Conservation (phyloP, 2,888 invertebrate genomes). For the Vesta saturnalis region DNA sequence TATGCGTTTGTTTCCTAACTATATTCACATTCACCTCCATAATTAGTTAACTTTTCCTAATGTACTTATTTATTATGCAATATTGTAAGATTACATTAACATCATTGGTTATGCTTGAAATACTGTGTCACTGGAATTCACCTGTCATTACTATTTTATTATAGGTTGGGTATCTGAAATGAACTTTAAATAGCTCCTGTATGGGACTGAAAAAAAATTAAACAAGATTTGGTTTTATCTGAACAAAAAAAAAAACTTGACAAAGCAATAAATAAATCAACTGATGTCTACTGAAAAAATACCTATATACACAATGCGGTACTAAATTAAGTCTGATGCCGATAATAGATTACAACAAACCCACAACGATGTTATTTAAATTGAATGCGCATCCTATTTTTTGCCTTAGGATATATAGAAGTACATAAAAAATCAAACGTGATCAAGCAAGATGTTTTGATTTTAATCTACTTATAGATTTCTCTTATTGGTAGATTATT, state of each 20-base stretch:
- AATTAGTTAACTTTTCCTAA: too few species aligned
- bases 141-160: too few species aligned
- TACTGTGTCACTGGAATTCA: too few species aligned
- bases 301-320: conserved; percentile 3
- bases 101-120: too few species aligned
- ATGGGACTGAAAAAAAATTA: too few species aligned
- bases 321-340: conserved; percentile 22
- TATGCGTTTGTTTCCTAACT: too few species aligned
- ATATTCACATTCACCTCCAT: too few species aligned
- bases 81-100: too few species aligned
- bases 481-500: not conserved
- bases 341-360: conserved; percentile 19
- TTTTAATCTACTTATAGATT: conserved; percentile 24
- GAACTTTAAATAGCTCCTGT: too few species aligned
- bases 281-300: conserved; percentile 13
- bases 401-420: not conserved
- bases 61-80: too few species aligned
- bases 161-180: too few species aligned
- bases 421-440: not conserved
- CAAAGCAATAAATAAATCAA: conserved; percentile 17
- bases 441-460: conserved; percentile 15
- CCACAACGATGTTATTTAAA: conserved; percentile 21
- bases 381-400: conserved; percentile 4
- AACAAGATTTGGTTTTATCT: not conserved
- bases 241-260: not conserved